Evolutionary conservation across 2,113 vertebrate genomes (phyloP).

Genomic region (Mobula birostris): DNA sequence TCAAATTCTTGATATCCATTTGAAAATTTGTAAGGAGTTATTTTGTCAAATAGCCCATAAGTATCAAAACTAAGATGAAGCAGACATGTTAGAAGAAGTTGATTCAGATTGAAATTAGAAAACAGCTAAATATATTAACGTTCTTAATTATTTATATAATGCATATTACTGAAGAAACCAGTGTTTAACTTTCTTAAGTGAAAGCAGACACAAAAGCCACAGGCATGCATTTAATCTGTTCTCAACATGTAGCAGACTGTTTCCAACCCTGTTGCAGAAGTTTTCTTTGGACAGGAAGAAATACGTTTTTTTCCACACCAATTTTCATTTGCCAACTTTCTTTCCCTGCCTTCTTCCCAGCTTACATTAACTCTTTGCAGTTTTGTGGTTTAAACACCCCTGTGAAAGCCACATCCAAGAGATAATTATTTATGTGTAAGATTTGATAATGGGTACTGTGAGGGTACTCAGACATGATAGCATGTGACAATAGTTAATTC

Average conservation of each 20-base stretch:
- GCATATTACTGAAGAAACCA: background rate
- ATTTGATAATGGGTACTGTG: no score
- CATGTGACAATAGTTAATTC: background rate
- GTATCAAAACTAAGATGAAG: background rate
- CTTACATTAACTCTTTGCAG: background rate
- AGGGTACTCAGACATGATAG: background rate
- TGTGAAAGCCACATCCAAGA: background rate
- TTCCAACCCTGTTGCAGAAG: constrained; percentile 9
- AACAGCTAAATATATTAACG: background rate
- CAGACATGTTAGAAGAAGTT: background rate
- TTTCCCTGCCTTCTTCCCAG: background rate
- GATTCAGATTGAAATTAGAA: background rate
- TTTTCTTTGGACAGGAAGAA: constrained; percentile 13
- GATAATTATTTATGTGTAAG: background rate
- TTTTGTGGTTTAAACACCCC: background rate
- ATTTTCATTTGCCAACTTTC: background rate
- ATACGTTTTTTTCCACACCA: background rate
- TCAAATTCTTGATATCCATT: background rate
- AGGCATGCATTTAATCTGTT: constrained; percentile 23
- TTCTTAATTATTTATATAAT: background rate
- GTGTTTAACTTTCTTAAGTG: constrained; percentile 17
- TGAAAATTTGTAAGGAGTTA: background rate
- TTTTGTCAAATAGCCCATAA: background rate
- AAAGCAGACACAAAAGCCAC: constrained; percentile 20
- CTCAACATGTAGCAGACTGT: background rate